Conservation (phyloP, 2,113 vertebrate genomes). For the Siniperca knerii region DNA sequence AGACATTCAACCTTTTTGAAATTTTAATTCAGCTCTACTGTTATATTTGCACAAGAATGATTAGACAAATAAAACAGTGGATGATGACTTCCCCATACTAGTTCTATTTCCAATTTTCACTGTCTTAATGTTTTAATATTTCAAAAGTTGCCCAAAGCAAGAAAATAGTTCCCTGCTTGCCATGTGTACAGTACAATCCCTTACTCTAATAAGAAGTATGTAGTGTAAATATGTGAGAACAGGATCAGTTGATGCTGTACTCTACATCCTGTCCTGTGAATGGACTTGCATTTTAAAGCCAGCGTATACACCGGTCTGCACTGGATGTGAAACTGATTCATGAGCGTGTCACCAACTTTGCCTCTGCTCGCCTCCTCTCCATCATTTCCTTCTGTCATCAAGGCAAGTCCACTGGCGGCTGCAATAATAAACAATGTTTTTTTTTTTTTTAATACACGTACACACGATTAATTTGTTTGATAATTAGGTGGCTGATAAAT, state of each 20-base stretch:
- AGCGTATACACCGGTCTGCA: constrained; percentile 11
- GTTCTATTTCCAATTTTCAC: not conserved
- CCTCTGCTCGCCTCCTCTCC: constrained; percentile 38
- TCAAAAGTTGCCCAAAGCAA: not conserved
- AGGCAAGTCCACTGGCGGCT: constrained; percentile 35
- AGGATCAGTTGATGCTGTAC: not conserved
- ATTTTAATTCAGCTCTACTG: not conserved
- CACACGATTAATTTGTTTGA: constrained; percentile 60
- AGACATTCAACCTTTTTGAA: not conserved
- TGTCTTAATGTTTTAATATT: not conserved
- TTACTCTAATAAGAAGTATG: not conserved
- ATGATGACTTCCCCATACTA: not conserved
- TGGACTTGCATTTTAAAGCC: not conserved
- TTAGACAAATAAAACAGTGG: not conserved
- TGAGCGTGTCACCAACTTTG: constrained; percentile 53
- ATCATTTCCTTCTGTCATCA: constrained; percentile 56
- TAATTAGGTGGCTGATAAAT: constrained; percentile 70
- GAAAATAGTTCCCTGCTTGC: not conserved
- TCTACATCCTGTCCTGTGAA: not conserved
- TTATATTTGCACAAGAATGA: not conserved
- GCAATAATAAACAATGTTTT: constrained; percentile 42
- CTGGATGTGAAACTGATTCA: constrained; percentile 62
- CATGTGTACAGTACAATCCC: not conserved
- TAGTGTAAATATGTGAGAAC: not conserved
- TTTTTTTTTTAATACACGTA: constrained; percentile 19